Conservation (phyloP, 2,888 invertebrate species). For the Antitype chi region DNA sequence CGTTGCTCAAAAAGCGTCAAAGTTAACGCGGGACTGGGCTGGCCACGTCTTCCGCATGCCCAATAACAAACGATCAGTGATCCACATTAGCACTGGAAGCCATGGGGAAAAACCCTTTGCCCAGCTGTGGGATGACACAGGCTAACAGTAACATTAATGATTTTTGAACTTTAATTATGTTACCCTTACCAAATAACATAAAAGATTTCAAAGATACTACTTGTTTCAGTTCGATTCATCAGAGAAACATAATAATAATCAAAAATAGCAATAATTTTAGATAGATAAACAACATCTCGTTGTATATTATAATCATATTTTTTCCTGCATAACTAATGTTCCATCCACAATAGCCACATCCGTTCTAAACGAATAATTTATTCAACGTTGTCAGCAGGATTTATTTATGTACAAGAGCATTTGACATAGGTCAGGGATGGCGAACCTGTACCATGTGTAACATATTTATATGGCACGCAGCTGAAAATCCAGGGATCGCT, state of each 20-base stretch:
- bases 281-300: not conserved
- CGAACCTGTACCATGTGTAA: not conserved
- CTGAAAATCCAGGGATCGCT: not conserved
- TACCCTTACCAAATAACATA: too few species aligned
- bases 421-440: slow-evolving; percentile 15
- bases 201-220: too few species aligned
- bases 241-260: not conserved
- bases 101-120: too few species aligned
- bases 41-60: too few species aligned
- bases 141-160: too few species aligned
- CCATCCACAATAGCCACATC: slow-evolving; percentile 16
- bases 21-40: too few species aligned
- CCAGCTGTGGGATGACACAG: too few species aligned
- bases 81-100: too few species aligned
- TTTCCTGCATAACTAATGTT: not conserved
- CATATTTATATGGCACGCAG: not conserved
- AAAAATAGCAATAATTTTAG: not conserved
- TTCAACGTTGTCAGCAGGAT: slow-evolving; percentile 29
- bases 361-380: slow-evolving; percentile 27
- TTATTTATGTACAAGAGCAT: slow-evolving; percentile 24
- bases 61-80: too few species aligned
- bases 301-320: slow-evolving; percentile 3
- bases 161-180: too few species aligned
- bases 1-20: too few species aligned
- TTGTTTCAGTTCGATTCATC: too few species aligned